Evolutionary conservation across 2,113 vertebrate genomes (phyloP), one percentile per base, ranked within the genome.

Genomic region (Casuarius casuarius): DNA sequence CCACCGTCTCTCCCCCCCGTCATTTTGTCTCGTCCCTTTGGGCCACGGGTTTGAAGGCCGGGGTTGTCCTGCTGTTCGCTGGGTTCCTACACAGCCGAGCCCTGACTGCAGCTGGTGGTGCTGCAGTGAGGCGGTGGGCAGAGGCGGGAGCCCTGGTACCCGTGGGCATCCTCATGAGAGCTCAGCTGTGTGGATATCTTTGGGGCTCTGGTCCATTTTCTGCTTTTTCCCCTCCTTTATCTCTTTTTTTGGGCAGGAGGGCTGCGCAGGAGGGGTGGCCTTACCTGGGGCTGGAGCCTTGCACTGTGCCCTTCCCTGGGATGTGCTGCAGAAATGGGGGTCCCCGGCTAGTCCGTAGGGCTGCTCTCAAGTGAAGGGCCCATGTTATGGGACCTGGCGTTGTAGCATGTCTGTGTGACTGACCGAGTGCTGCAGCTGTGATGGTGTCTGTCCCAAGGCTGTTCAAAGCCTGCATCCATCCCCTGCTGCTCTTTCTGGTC

Each of bases 151-250:
- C 6, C 18, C 12, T 25, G 18, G n/a, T 12, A 14, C 17, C 65
- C 2, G 0, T 12, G n/a, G 17, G 31, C 16, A 7, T 1, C 4
- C 48, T 33, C 8, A 0, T 26, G 16, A 10, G 48, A 51, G 28
- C 73, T 89, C 82, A 31, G 22, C 73, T 66, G 25, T 35, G 62
- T 62, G 28, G 10, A 2, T 51, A 28, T 25, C 49, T 58, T 56
- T 22, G n/a, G 56, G 46, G 10, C 6, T 84, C 67, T 31, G 16
- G 25, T 52, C 71, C 1, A 58, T 40, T 62, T 21, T 12, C 58
- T 49, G 7, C 18, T 44, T 48, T 81, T 25, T 1, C 0, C 15
- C 2, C 8, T 66, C 33, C 12, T 6, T 33, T 18, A 3, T 26
- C 49, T 49, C 31, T 48, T 23, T 28, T 28, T 5, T 5, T 13